phyloP scores from a whole-genome alignment of 2,113 vertebrate species.

The Fregetta grallaria region DNA sequence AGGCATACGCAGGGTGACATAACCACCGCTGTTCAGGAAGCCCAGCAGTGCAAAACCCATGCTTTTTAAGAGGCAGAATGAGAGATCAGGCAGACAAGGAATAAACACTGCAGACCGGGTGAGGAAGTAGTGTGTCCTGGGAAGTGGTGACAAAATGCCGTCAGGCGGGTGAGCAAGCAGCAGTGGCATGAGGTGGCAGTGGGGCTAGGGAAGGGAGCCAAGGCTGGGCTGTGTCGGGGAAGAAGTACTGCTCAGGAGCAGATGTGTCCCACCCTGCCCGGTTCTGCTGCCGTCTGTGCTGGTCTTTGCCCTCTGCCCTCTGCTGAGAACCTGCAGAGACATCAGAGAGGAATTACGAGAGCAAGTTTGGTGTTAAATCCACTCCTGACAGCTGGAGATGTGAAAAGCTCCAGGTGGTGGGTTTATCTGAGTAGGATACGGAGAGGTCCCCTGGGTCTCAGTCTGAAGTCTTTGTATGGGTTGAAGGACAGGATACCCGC shows the following conservation, averaged over 20 bases:
- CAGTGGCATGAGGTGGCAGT: neutral
- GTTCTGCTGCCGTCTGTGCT: neutral
- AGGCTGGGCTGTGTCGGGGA: neutral
- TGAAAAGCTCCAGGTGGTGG: neutral
- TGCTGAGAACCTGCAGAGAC: neutral
- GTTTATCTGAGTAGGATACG: neutral
- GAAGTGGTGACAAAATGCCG: neutral
- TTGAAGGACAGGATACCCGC: neutral
- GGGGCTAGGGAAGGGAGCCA: neutral
- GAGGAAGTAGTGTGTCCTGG: neutral
- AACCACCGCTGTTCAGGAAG: neutral
- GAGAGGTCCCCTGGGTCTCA: neutral
- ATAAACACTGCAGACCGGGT: neutral
- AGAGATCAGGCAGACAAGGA: neutral
- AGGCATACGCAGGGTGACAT: neutral
- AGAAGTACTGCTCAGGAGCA: neutral
- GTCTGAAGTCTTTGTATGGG: neutral
- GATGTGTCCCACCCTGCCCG: neutral
- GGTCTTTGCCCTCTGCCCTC: neutral
- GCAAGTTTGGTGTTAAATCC: neutral
- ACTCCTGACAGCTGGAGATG: neutral
- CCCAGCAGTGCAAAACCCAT: rapidly evolving
- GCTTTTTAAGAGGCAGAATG: neutral
- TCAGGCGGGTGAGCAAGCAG: neutral
- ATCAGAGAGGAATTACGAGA: neutral